Percentiles rank a stretch among this genome's conserved stretches.
These are phyloP conservation scores for Machimus rusticus DNA, from an alignment of 2,888 invertebrate genomes.

Conservation along the genomic window DNA sequence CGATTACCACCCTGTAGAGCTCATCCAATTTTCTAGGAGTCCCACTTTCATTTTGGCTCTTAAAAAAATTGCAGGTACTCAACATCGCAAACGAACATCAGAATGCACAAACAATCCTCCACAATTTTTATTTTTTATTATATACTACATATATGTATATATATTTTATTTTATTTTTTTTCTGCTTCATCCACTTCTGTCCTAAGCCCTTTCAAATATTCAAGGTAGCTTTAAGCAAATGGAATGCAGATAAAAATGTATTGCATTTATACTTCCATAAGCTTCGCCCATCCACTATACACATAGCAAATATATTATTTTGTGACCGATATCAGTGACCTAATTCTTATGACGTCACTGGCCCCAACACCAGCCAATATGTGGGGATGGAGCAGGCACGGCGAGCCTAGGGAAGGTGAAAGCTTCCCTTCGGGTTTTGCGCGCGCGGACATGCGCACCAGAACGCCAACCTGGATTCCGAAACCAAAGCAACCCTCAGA, in stretches of 20 bases:
- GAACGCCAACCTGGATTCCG: not conserved
- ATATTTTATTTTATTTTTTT: not conserved
- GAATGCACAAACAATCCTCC: not conserved
- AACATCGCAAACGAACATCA: not conserved
- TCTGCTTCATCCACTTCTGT: not conserved
- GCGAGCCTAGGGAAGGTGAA: not conserved
- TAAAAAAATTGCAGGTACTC: not conserved
- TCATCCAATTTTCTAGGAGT: not conserved
- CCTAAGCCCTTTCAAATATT: not conserved
- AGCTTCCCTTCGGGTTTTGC: not conserved
- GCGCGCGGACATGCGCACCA: not conserved
- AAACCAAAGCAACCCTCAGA: not conserved
- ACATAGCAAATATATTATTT: not conserved
- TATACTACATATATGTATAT: no score
- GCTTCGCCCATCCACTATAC: not conserved
- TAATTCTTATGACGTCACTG: slow-evolving; percentile 31
- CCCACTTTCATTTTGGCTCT: not conserved
- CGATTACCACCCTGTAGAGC: not conserved
- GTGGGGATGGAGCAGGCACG: not conserved
- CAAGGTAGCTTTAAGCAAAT: not conserved
- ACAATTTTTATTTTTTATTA: not conserved
- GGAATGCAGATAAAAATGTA: not conserved
- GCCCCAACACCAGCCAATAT: not conserved
- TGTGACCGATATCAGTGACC: slow-evolving; percentile 33
- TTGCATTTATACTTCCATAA: not conserved